Conservation (phyloP, 2,113 vertebrate genomes). For the Prunella fulvescens region DNA sequence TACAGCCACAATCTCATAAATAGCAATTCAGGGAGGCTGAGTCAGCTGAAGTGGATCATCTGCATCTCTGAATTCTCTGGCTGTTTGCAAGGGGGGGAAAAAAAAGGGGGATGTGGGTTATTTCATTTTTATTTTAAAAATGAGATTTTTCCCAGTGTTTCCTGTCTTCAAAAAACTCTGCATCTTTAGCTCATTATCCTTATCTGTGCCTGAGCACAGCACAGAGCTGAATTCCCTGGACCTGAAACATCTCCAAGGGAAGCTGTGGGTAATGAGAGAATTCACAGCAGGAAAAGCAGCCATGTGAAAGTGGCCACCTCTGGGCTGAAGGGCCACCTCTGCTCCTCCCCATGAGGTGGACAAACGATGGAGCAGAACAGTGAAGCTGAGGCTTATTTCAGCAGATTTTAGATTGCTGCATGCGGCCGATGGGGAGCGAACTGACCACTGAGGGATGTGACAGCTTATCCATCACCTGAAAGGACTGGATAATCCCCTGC, state of each 20-base stretch:
- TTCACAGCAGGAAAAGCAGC: background rate
- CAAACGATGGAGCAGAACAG: background rate
- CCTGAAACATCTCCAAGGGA: background rate
- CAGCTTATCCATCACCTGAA: constrained; percentile 31
- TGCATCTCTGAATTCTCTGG: background rate
- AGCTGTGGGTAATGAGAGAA: background rate
- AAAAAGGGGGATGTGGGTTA: rapidly evolving
- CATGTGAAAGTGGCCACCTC: background rate
- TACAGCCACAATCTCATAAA: background rate
- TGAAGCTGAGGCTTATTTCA: background rate
- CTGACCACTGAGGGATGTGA: background rate
- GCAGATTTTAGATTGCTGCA: background rate
- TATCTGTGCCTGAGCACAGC: background rate
- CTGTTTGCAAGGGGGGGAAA: background rate
- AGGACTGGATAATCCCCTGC: background rate
- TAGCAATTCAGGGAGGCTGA: background rate
- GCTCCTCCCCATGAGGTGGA: background rate
- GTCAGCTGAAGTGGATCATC: background rate
- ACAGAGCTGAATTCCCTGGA: background rate
- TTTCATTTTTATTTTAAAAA: background rate
- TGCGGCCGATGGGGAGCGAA: rapidly evolving
- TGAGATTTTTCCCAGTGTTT: background rate
- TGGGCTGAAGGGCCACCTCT: background rate
- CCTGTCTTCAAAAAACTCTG: background rate
- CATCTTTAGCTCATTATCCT: background rate